Percentiles rank a stretch among this genome's conserved stretches.
These are phyloP conservation scores for Sciurus niger DNA, from an alignment of 2,113 vertebrate species.

Conservation along the genomic window DNA sequence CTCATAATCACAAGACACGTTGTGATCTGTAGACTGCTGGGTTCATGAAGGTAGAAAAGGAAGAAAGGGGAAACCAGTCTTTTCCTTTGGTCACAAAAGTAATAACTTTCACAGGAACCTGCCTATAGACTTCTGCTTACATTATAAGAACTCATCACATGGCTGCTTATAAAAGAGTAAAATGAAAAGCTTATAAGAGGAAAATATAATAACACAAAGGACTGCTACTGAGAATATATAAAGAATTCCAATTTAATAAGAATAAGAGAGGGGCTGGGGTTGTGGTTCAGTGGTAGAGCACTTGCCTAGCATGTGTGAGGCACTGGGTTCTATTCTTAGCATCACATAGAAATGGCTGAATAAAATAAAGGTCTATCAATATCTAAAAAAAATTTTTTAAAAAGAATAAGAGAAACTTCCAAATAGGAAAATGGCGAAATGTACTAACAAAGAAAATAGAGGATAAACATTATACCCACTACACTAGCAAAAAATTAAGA, in stretches of 20 bases:
- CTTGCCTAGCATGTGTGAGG: no score
- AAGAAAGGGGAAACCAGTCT: not conserved
- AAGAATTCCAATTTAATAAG: not conserved
- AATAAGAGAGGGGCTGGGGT: slow-evolving; percentile 17
- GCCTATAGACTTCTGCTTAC: not conserved
- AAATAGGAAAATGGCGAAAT: slow-evolving; percentile 32
- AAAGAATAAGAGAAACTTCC: slow-evolving; percentile 25
- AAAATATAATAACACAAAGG: not conserved
- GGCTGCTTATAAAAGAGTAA: not conserved
- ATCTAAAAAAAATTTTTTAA: not conserved
- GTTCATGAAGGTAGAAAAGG: not conserved
- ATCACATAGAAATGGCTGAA: no score
- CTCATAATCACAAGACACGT: not conserved
- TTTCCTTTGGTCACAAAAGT: slow-evolving; percentile 1
- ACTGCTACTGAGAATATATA: not conserved
- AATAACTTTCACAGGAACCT: not conserved
- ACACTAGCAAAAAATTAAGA: not conserved
- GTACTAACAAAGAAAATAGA: not conserved
- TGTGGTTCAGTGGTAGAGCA: no score
- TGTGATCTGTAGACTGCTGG: not conserved
- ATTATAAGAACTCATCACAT: not conserved
- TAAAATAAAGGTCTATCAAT: no score
- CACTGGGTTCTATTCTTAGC: no score
- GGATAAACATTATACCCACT: not conserved
- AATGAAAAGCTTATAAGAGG: not conserved